These are phyloP conservation scores for Sigmodon hispidus DNA, from an alignment of 2,113 vertebrate species.

Conservation along the genomic window DNA sequence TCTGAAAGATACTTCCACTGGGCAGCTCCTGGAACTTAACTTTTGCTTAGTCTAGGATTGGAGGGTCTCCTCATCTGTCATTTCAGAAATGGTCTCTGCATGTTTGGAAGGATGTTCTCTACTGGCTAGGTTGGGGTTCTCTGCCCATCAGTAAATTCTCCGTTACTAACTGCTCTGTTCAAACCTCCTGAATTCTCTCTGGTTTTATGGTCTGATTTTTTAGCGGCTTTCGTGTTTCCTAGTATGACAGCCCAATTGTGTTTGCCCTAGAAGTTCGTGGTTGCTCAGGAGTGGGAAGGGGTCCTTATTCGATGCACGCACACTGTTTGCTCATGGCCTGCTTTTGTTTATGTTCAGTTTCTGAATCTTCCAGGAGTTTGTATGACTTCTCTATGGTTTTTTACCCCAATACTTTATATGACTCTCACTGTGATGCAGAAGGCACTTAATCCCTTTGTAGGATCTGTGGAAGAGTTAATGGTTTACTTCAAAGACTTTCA, in stretches of 20 bases:
- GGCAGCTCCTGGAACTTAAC: neutral
- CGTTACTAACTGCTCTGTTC: neutral
- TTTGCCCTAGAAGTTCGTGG: neutral
- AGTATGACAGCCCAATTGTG: neutral
- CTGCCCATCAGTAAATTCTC: neutral
- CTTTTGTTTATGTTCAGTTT: constrained; percentile 43
- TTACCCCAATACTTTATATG: neutral
- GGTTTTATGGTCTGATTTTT: neutral
- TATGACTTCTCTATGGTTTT: neutral
- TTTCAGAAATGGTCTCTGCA: neutral
- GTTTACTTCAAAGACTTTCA: constrained; percentile 38
- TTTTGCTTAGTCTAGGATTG: neutral
- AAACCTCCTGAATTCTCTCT: neutral
- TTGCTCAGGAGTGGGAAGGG: neutral
- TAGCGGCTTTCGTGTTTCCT: neutral
- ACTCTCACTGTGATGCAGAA: neutral
- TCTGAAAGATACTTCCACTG: neutral
- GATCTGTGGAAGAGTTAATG: neutral
- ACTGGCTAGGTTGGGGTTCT: neutral
- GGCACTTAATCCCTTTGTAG: neutral
- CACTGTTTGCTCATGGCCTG: neutral
- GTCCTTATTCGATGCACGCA: neutral
- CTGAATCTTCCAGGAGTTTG: constrained; percentile 26
- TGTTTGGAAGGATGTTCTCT: constrained; percentile 11
- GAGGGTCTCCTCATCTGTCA: neutral